Evolutionary conservation across 2,888 invertebrate genomes (phyloP).

Genomic region (Hirudinaria manillensis): DNA sequence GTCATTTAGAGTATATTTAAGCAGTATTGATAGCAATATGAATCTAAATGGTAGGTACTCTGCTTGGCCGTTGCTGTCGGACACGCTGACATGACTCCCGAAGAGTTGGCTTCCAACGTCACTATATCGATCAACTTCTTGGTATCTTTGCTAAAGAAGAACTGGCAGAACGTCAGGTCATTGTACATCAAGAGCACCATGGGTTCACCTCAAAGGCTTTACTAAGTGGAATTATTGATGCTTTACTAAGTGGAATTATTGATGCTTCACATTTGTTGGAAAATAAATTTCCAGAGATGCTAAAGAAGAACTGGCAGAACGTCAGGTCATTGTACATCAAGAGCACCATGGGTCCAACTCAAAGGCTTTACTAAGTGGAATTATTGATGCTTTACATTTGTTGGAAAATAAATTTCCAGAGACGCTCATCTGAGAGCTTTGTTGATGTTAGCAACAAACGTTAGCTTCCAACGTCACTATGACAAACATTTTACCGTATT

Average conservation of each 20-base stretch:
- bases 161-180: slow-evolving; percentile 96
- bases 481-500: too few relatives aligned
- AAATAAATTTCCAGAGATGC: slow-evolving; percentile 3
- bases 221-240: slow-evolving; percentile 31
- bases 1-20: not conserved
- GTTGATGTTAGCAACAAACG: too few relatives aligned
- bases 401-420: not conserved
- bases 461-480: too few relatives aligned
- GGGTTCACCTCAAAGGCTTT: slow-evolving; percentile 83
- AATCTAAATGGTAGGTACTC: slow-evolving; percentile 62
- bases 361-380: slow-evolving; percentile 60
- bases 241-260: too few relatives aligned
- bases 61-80: slow-evolving; percentile 97
- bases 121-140: slow-evolving; percentile 96
- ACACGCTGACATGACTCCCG: slow-evolving; percentile 88
- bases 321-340: slow-evolving; percentile 90
- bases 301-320: too few relatives aligned
- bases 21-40: too few relatives aligned
- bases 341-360: slow-evolving; percentile 95
- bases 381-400: not conserved
- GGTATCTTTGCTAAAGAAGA: slow-evolving; percentile 96
- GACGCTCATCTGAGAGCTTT: too few relatives aligned
- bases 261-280: not conserved
- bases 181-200: slow-evolving; percentile 97
- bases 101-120: slow-evolving; percentile 92